Evolutionary conservation across 2,888 invertebrate genomes (phyloP).

Genomic region (Habroteleia sp.): DNA sequence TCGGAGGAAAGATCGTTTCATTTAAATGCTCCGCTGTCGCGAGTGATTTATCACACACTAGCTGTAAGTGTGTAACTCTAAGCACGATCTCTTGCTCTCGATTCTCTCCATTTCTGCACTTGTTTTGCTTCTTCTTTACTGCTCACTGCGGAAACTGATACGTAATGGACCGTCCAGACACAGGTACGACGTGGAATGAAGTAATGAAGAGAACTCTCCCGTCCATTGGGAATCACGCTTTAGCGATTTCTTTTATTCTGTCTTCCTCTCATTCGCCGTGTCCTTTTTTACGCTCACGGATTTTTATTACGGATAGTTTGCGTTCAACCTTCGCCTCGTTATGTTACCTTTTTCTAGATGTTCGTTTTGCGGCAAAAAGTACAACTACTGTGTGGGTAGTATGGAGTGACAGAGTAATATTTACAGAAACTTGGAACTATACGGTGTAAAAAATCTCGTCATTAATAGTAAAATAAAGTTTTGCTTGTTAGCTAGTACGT

Average conservation of each 20-base stretch:
- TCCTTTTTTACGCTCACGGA: conserved; percentile 39
- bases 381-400: conserved; percentile 37
- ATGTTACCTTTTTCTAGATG: conserved; percentile 23
- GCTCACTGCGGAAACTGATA: conserved; percentile 63
- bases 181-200: conserved; percentile 62
- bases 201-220: conserved; percentile 63
- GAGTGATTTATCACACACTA: conserved; percentile 72
- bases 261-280: conserved; percentile 37
- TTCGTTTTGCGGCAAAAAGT: conserved; percentile 27
- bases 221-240: conserved; percentile 62
- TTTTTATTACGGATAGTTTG: conserved; percentile 59
- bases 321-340: conserved; percentile 48
- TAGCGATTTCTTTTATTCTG: conserved; percentile 58
- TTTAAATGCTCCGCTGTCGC: conserved; percentile 71
- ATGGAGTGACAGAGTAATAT: conserved; percentile 23
- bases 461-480: too few species aligned
- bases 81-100: conserved; percentile 65
- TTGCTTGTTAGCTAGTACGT: too few species aligned
- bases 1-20: conserved; percentile 68
- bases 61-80: conserved; percentile 64
- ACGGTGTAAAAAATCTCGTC: too few species aligned
- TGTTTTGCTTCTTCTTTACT: conserved; percentile 62
- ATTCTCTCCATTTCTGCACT: conserved; percentile 64
- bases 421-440: not conserved
- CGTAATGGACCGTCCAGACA: conserved; percentile 62